Evolutionary conservation across 2,113 vertebrate species (phyloP).

Genomic region (Corythornis cristatus): DNA sequence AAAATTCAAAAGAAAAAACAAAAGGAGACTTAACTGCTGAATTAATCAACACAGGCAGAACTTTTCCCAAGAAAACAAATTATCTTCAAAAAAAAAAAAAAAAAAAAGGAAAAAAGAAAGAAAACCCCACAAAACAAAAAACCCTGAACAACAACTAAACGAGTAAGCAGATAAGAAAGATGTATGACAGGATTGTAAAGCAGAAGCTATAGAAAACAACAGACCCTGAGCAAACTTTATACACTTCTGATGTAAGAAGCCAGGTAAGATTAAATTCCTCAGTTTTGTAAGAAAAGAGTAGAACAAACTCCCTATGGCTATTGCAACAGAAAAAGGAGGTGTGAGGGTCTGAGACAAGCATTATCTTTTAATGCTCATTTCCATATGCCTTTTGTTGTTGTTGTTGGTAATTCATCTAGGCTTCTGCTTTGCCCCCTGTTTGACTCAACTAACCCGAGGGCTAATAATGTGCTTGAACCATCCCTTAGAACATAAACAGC

Average conservation of each 20-base stretch:
- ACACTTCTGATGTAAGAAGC: not conserved
- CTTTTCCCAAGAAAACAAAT: not conserved
- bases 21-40: not conserved
- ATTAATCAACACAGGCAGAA: not conserved
- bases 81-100: not conserved
- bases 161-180: not conserved
- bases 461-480: not conserved
- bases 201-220: not conserved
- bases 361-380: not conserved
- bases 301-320: not conserved
- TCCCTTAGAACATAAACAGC: not conserved
- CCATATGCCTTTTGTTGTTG: not conserved
- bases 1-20: too few relatives aligned
- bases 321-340: not conserved
- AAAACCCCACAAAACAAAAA: not conserved
- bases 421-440: not conserved
- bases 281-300: not conserved
- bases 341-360: not conserved
- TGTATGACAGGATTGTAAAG: not conserved
- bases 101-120: not conserved
- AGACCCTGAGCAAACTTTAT: not conserved
- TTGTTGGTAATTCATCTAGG: not conserved
- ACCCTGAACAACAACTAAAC: too few relatives aligned
- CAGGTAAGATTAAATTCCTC: not conserved
- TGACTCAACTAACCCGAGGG: not conserved